Base-by-base conservation (phyloP, 2,888 invertebrate genomes). In the Elegia similella region DNA sequence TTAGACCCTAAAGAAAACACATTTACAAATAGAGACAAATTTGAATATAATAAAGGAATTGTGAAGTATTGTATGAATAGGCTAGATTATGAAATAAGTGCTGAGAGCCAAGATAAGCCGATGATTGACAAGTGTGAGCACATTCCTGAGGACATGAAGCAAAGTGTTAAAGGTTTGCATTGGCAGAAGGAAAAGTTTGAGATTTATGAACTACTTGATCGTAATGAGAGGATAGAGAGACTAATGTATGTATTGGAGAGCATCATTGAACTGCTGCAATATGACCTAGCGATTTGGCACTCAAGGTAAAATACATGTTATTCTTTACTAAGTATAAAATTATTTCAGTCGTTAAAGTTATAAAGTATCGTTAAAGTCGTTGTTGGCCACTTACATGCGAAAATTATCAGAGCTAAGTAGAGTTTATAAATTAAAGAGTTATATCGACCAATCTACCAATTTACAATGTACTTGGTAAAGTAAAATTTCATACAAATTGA, bases 251-350 rank as follows among this genome's bases (percentile, higher is more conserved):
- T 91, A 6, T 67, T 94, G 16, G 85, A 92, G 60, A 84, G 90
- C 64, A 60, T 93, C 1, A 79, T 92, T 57, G 90, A 93, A 72
- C 73, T 93, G 38, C 68, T 94, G 56, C 93, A 93, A 71, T 84
- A 82, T 74, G 93, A 94, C 78, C 82, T 93, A 55, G 86, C 88
- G 2, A 88, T 93, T 70, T 93, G 93, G 93, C 84, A 92, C 67
- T 76, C 88, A 59, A 92, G 92, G 84, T 92, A 84, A 62, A 16
- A 55, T 2, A 10, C 2, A 34, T 10, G 12, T 34, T 10, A 10
- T 6, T 12, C 34, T 6, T 1, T 34, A 10, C 1, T 34, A 34
- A 34, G 8, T 34, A 34, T n/a, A 32, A 8, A 32, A 32, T 32
- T 32, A 3, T 30, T 30, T 54, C 0, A n/a, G n/a, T n/a, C n/a